Percentiles rank a stretch among this genome's conserved stretches.
Conservation (phyloP, 2,113 vertebrate genomes). For the Brachyhypopomus occidentalis region DNA sequence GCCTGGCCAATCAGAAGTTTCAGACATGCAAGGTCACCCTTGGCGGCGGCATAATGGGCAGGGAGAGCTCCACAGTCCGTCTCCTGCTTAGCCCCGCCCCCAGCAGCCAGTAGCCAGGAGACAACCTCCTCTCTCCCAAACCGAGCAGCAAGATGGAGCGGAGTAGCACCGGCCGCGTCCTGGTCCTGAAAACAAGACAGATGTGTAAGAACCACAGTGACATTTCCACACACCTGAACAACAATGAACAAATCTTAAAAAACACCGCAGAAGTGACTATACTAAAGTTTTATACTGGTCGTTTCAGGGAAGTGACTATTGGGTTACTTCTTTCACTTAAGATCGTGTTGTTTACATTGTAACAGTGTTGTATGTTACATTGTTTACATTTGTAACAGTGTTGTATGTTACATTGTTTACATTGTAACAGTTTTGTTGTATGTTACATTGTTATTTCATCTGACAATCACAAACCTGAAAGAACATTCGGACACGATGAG, state of each 20-base stretch:
- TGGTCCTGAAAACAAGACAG: constrained; percentile 66
- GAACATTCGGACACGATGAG: constrained; percentile 18
- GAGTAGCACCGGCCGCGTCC: constrained; percentile 77
- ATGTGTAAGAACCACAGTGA: not conserved
- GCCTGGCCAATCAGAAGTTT: constrained; percentile 74
- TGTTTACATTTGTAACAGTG: too few relatives aligned
- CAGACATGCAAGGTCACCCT: constrained; percentile 79
- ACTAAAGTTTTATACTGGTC: not conserved
- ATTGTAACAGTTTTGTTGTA: too few relatives aligned
- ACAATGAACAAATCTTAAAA: too few relatives aligned
- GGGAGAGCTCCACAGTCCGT: constrained; percentile 80
- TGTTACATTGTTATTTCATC: not conserved
- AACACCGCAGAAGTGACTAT: too few relatives aligned
- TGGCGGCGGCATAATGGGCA: constrained; percentile 82
- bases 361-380: too few relatives aligned
- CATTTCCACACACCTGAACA: too few relatives aligned
- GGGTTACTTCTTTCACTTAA: too few relatives aligned
- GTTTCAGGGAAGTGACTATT: not conserved
- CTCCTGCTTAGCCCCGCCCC: constrained; percentile 66
- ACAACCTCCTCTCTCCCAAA: constrained; percentile 74
- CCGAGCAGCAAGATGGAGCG: constrained; percentile 81
- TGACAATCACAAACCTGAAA: not conserved
- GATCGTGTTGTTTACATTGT: too few relatives aligned
- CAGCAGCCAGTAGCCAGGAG: constrained; percentile 73
- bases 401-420: not conserved